Conservation (phyloP, 2,888 invertebrate genomes). For the Lamellibrachia columna region DNA sequence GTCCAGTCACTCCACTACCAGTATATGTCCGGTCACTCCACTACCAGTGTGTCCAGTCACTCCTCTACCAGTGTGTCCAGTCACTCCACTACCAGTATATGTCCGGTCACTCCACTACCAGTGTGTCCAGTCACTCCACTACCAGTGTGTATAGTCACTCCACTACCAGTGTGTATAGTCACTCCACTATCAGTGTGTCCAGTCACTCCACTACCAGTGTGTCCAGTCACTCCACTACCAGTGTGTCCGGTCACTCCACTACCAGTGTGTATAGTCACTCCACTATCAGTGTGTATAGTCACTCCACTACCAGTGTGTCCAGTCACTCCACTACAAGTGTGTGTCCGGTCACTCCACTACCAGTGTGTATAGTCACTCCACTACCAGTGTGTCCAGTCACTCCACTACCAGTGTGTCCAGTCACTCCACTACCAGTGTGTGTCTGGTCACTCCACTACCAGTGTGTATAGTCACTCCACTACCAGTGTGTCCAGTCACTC, state of each 20-base stretch:
- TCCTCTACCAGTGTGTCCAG: background rate
- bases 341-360: background rate
- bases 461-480: background rate
- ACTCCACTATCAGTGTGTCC: background rate
- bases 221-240: background rate
- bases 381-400: background rate
- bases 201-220: background rate
- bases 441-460: background rate
- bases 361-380: background rate
- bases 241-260: background rate
- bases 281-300: background rate
- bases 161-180: background rate
- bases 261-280: background rate
- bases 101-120: background rate
- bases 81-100: background rate
- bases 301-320: background rate
- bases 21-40: background rate
- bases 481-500: background rate
- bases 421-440: background rate
- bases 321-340: background rate
- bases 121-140: background rate
- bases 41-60: background rate
- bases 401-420: background rate
- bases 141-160: background rate
- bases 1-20: background rate